Evolutionary conservation across 1,140 invertebrate genomes (phyloP).

Genomic region (Lasioglossum albipes): DNA sequence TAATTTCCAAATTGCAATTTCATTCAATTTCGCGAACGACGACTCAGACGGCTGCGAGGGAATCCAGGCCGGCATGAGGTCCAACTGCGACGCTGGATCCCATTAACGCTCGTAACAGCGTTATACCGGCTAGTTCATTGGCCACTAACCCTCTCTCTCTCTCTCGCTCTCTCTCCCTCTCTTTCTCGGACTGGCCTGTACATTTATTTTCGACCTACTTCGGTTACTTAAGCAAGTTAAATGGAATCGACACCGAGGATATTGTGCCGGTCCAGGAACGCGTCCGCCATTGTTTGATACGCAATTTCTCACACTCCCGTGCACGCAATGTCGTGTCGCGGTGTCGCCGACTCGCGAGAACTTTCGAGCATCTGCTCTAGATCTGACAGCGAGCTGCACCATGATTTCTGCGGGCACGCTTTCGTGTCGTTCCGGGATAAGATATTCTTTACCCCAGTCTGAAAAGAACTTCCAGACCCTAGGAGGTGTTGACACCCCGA

Average conservation of each 20-base stretch:
- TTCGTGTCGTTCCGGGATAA: not conserved
- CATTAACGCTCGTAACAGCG: constrained; percentile 59
- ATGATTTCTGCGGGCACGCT: not conserved
- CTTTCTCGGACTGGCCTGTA: not conserved
- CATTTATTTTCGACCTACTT: constrained; percentile 65
- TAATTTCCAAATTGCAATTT: constrained; percentile 67
- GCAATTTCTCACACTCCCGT: constrained; percentile 13
- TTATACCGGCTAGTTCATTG: constrained; percentile 54
- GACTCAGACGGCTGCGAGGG: constrained; percentile 38
- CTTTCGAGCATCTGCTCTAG: constrained; percentile 14
- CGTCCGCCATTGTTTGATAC: not conserved
- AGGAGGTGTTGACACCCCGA: too few species aligned
- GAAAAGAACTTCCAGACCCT: too few species aligned
- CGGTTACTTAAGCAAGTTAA: constrained; percentile 40
- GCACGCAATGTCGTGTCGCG: constrained; percentile 5
- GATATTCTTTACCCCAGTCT: not conserved
- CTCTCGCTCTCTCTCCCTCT: not conserved
- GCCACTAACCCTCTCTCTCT: not conserved
- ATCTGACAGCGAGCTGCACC: not conserved
- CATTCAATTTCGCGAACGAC: constrained; percentile 56
- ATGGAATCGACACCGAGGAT: constrained; percentile 53
- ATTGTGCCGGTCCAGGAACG: constrained; percentile 18
- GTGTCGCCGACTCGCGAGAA: constrained; percentile 7
- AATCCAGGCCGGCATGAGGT: constrained; percentile 36
- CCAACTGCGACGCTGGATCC: constrained; percentile 57